Percentiles rank a stretch among this genome's conserved stretches.
These are phyloP conservation scores for Paralichthys olivaceus DNA, from an alignment of 2,113 vertebrate species.

Conservation along the genomic window DNA sequence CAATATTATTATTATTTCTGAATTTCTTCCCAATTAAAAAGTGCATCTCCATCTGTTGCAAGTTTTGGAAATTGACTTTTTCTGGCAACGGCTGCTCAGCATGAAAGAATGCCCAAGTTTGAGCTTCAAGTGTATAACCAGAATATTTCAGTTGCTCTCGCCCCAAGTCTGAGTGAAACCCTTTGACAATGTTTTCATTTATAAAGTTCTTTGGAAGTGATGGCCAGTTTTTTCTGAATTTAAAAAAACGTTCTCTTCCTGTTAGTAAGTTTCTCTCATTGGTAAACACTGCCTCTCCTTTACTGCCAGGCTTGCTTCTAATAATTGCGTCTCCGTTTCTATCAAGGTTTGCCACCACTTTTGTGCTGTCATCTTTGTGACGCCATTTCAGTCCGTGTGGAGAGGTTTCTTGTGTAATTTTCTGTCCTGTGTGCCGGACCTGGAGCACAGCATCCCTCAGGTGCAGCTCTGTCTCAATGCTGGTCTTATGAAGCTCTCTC, in stretches of 20 bases:
- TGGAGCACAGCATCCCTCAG: constrained; percentile 19
- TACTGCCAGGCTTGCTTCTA: constrained; percentile 13
- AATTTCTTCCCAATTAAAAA: not conserved
- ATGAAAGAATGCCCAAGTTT: constrained; percentile 51
- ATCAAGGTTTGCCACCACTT: constrained; percentile 36
- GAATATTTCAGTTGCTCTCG: no score
- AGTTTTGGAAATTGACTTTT: rapidly evolving
- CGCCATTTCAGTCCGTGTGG: constrained; percentile 11
- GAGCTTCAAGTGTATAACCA: no score
- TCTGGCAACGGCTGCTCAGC: rapidly evolving
- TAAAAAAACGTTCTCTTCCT: no score
- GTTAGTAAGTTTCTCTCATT: constrained; percentile 23
- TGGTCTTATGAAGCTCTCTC: constrained; percentile 23
- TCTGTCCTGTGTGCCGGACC: constrained; percentile 50
- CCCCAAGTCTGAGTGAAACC: no score
- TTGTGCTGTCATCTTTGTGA: constrained; percentile 54
- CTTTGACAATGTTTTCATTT: no score
- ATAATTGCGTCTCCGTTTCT: constrained; percentile 29
- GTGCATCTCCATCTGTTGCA: rapidly evolving
- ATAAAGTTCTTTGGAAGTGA: no score
- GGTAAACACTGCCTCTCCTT: constrained; percentile 32
- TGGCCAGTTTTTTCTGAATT: no score
- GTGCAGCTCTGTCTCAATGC: constrained; percentile 57
- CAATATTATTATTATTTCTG: no score
- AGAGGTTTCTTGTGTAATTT: constrained; percentile 45